phyloP scores from a whole-genome alignment of 2,113 vertebrate genomes.

The Machaerirhynchus nigripectus region DNA sequence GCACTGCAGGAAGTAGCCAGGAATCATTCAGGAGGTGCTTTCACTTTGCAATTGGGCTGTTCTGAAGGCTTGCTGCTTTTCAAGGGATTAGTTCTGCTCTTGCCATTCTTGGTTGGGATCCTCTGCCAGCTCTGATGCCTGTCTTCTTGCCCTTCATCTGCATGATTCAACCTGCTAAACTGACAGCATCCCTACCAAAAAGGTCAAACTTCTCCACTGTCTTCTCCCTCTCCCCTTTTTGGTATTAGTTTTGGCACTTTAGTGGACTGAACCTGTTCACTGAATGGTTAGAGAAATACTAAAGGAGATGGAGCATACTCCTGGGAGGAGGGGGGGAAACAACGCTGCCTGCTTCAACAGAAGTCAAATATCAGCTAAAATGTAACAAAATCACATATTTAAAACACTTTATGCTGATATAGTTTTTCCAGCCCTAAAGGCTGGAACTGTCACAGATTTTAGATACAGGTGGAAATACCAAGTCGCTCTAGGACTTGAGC shows the following conservation, averaged over 20 bases:
- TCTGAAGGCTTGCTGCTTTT: neutral
- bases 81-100: neutral
- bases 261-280: neutral
- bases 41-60: neutral
- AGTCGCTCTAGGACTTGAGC: neutral
- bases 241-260: neutral
- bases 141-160: neutral
- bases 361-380: neutral
- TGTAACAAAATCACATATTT: neutral
- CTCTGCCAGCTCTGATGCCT: neutral
- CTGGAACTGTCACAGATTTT: neutral
- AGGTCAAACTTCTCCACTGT: neutral
- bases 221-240: neutral
- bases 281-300: neutral
- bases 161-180: neutral
- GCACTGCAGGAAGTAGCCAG: neutral
- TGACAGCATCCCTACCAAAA: neutral
- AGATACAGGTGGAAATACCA: neutral
- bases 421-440: neutral
- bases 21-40: neutral
- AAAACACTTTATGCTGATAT: neutral
- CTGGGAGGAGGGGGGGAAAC: neutral
- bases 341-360: neutral
- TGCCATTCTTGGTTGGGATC: neutral
- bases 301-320: neutral